Evolutionary conservation across 2,113 vertebrate species (phyloP), one percentile per base, ranked within the genome.

Genomic region (Caranx ignobilis): DNA sequence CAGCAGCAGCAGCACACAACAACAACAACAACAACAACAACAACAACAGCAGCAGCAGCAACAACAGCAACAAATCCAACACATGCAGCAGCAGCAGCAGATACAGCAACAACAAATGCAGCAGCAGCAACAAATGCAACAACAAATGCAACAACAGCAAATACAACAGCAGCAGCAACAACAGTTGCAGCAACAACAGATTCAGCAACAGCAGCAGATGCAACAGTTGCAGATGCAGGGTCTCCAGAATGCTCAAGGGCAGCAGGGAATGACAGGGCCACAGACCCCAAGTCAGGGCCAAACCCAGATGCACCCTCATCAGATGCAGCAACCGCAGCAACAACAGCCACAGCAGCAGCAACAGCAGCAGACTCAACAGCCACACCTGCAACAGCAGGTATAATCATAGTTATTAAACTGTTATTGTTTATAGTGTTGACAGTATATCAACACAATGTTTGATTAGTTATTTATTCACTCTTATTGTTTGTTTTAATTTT

Each of bases 231-330:
- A 96, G 2, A 91, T 96, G 21, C 93, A 96, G 3, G 93, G 95
- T 13, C 93, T 95, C 0, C 95, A 94, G 66, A 91, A 88, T 89
- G 92, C 94, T 69, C 95, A 96, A 41, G 95, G 95, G 4, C 96
- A 96, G 21, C 95, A 96, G 59, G 96, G 96, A 52, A 96, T 97
- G 95, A 94, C 90, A 9, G 91, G 79, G 7, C 80, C 83, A 6
- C 94, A 93, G 76, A 64, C 84, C 21, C 4, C 96, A 90, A 95
- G 94, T 73, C 96, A 96, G 89, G 87, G 87, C 26, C 94, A 93
- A 59, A 85, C 91, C 50, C 95, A 94, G 60, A 95, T 97, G 32
- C 96, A 97, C 18, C 96, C 97, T 56, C 97, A 98, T 84, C 94
- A 95, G 45, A 91, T 96, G 1, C 96, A 96, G 60, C 94, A 95